Percentiles rank a stretch among this genome's conserved stretches.
Evolutionary conservation across 2,113 vertebrate species (phyloP).

Genomic region (Clarias batrachus): DNA sequence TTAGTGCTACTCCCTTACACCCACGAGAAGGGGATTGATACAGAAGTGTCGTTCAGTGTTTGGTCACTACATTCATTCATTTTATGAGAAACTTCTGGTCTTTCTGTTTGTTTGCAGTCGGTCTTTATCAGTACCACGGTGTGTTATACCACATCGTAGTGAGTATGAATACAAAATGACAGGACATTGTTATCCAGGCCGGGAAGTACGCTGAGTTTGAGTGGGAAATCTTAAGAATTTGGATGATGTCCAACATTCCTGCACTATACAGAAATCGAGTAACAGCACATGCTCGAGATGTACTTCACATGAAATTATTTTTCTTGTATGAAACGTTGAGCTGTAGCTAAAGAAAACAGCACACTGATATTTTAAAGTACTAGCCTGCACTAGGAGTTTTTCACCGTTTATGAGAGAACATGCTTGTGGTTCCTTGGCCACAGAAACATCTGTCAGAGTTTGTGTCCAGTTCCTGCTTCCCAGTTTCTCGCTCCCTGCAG

Average conservation of each 20-base stretch:
- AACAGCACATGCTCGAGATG: conserved; percentile 56
- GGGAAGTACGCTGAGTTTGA: conserved; percentile 53
- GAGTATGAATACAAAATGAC: conserved; percentile 58
- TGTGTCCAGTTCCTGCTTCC: conserved; percentile 59
- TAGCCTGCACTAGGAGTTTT: conserved; percentile 62
- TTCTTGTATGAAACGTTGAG: conserved; percentile 50
- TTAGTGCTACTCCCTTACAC: conserved; percentile 35
- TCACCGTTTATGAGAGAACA: conserved; percentile 66
- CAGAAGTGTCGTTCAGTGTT: conserved; percentile 61
- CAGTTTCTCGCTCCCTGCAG: conserved; percentile 50
- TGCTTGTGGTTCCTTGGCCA: conserved; percentile 67
- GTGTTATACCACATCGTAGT: conserved; percentile 55
- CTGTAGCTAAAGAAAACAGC: conserved; percentile 64
- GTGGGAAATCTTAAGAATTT: conserved; percentile 57
- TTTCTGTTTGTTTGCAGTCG: conserved; percentile 48
- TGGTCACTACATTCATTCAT: conserved; percentile 69
- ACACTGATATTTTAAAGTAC: conserved; percentile 59
- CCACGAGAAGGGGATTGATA: conserved; percentile 3
- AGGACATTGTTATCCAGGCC: conserved; percentile 57
- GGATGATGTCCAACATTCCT: conserved; percentile 51
- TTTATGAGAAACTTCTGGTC: conserved; percentile 43
- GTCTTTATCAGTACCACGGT: conserved; percentile 55
- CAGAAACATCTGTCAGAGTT: conserved; percentile 70
- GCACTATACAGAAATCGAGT: conserved; percentile 55
- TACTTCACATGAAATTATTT: conserved; percentile 56